Base-by-base conservation (phyloP, 2,888 invertebrate species). In the Mimumesa dahlbomi region DNA sequence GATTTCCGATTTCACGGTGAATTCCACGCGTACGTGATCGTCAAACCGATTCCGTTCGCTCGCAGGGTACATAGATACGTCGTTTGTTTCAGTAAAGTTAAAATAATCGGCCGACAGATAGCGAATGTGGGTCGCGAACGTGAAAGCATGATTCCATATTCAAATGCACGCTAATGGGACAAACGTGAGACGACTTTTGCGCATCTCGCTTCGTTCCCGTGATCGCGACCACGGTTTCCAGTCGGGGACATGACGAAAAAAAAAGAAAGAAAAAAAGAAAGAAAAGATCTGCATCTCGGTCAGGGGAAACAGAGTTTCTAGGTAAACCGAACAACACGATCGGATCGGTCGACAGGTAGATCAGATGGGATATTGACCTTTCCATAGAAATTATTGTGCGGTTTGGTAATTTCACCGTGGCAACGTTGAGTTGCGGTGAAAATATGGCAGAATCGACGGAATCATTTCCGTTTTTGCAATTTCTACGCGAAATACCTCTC, bases 351-450 rank as follows among this genome's bases (percentile, higher is more conserved):
- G 52, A 57, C 40, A 42, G 46, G 9, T 5, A 22, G 59, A 61
- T 67, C 43, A 38, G 48, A 56, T 54, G 46, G 69, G 45, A 52
- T 69, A 69, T 70, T 59, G 63, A 64, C 73, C 66, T 71, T 59
- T 59, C 38, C 18, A 13, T 5, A 22, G 25, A 18, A 49, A 63
- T 59, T 38, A 36, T 57, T 58, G n/a, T n/a, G 67, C 52, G 73
- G 67, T 71, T 71, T 71, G 49, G 58, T 56, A 56, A 67, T 67
- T 63, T 59, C n/a, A 22, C 48, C 14, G 50, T 45, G 11, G 29
- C 29, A 29, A 29, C 2, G 29, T 6, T 9, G 29, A 29, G 29
- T 2, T 9, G 29, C 7, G 7, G 29, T n/a, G 29, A 1, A 6
- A 9, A 29, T 9, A 29, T 9, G 4, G 34, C 34, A 11, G 34